These are phyloP conservation scores for Sycobia sp. DNA, from an alignment of 1,140 invertebrate genomes.

Conservation along the genomic window DNA sequence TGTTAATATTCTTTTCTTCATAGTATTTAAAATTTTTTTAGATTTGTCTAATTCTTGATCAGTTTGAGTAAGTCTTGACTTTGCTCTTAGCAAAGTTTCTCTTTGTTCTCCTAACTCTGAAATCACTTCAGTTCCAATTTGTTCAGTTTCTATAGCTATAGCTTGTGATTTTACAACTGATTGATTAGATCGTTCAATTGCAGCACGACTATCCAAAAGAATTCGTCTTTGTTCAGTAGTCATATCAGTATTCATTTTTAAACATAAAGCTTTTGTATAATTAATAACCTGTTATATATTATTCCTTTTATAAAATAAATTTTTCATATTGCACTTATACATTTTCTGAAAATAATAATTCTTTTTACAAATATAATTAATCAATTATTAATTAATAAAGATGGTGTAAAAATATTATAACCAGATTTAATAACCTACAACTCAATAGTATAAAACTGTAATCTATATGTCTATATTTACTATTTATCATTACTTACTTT, in stretches of 20 bases:
- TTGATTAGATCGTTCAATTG: conserved; percentile 69
- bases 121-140: conserved; percentile 78
- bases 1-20: conserved; percentile 68
- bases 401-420: too few species aligned
- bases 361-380: too few species aligned
- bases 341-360: too few species aligned
- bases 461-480: too few species aligned
- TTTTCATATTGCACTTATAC: too few species aligned
- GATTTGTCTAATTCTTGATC: conserved; percentile 67
- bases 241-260: conserved; percentile 59
- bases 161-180: conserved; percentile 73
- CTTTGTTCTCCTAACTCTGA: conserved; percentile 69
- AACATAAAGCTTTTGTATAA: too few species aligned
- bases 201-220: conserved; percentile 64
- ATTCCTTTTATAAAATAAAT: too few species aligned
- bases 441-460: too few species aligned
- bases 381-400: too few species aligned
- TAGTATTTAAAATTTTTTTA: conserved; percentile 66
- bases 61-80: conserved; percentile 67
- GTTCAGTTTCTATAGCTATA: conserved; percentile 78
- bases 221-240: conserved; percentile 62
- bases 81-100: conserved; percentile 68
- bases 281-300: background rate
- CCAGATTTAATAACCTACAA: too few species aligned
- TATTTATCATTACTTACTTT: too few species aligned